phyloP scores from a whole-genome alignment of 2,797 vertebrate species.

The Eupleurogrammus muticus region DNA sequence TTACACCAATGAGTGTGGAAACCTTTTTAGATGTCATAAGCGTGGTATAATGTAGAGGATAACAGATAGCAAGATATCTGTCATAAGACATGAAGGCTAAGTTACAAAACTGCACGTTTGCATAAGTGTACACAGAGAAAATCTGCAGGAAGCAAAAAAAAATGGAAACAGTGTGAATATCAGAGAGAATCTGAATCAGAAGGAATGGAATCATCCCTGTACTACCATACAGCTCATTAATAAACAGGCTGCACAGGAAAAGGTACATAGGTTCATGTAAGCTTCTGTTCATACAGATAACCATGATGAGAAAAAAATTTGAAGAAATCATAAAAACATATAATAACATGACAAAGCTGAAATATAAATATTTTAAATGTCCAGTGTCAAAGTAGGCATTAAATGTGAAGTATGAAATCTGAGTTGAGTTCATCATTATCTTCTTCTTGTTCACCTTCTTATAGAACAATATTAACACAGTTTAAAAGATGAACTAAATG shows the following conservation, averaged over 20 bases:
- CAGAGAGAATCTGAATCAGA: no score
- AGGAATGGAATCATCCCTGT: no score
- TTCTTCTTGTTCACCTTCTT: not conserved
- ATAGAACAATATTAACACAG: not conserved
- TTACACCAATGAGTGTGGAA: not conserved
- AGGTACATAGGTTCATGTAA: slow-evolving; percentile 4
- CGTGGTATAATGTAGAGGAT: slow-evolving; percentile 48
- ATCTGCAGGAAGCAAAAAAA: no score
- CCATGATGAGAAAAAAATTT: not conserved
- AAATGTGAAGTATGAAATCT: no score
- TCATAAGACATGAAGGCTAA: slow-evolving; percentile 71
- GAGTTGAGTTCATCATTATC: not conserved
- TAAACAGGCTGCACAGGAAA: no score
- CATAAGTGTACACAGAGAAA: no score
- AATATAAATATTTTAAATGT: not conserved
- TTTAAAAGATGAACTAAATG: not conserved
- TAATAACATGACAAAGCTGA: not conserved
- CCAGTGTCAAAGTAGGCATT: not conserved
- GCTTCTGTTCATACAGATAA: slow-evolving; percentile 1
- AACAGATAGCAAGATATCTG: slow-evolving; percentile 59
- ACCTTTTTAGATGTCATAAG: slow-evolving; percentile 26
- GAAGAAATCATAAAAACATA: not conserved
- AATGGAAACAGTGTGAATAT: not conserved
- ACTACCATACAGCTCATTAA: no score
- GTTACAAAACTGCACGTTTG: slow-evolving; percentile 40